Evolutionary conservation across 92 coral and sea anemone genomes (phyloP), one percentile per base, ranked within the genome.

Genomic region (Ricordea florida): DNA sequence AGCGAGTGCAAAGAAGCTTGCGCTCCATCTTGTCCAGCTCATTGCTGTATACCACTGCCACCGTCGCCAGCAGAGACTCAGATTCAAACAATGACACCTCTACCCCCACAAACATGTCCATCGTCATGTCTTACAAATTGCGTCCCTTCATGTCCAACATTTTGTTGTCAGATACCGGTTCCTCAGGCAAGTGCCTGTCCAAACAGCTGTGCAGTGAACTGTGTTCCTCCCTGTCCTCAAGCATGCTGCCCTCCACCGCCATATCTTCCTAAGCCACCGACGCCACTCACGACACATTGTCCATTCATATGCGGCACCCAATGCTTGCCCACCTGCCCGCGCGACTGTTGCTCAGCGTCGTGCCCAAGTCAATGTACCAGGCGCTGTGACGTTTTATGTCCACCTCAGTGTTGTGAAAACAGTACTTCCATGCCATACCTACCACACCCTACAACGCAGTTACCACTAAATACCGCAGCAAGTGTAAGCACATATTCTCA

Each of bases 21-120:
- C 47, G 52, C 4, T 38, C 22, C 80, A 2, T 40, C 80, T 0
- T 84, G 89, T 17, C 85, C 85, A 21, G 10, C 69, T 6, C 80
- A 53, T 14, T 84, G 89, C 62, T 84, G 89, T 46, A 29, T 27
- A 6, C 29, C 34, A 6, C 61, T 5, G 8, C 55, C 5, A 11
- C 40, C 3, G 28, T 10, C 53, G 4, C 7, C 62, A 16, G n/a
- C 50, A 23, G 22, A 38, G 24, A 0, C 37, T n/a, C 44, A 8
- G 8, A n/a, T 8, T 8, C n/a, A 8, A 8, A n/a, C n/a, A 8
- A 8, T 37, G n/a, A 37, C 44, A 30, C n/a, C 61, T 6, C 48
- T 30, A 47, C 1, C 46, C 0, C 69, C 40, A 21, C 16, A 49
- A 44, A 14, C 72, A 0, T 65, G 82, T 35, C 87, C 81, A 15